Evolutionary conservation across 92 coral and sea anemone species (phyloP).

Genomic region (Desmophyllum pertusum): DNA sequence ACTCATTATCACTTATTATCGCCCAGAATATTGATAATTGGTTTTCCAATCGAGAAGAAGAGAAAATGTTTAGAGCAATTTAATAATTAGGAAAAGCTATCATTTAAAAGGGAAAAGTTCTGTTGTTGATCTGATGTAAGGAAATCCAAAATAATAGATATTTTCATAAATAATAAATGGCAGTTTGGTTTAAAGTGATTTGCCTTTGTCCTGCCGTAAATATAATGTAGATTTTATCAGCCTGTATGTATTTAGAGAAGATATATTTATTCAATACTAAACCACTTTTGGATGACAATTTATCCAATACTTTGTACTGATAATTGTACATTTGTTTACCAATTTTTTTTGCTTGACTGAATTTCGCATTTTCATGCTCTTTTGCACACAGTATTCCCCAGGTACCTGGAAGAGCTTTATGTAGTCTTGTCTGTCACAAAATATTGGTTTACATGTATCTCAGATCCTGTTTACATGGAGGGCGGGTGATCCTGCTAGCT

Average conservation of each 20-base stretch:
- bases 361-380: neutral
- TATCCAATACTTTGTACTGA: neutral
- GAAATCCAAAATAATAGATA: constrained; percentile 1
- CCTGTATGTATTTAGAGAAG: neutral
- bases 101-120: neutral
- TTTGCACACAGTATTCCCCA: neutral
- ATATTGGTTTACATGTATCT: too few relatives aligned
- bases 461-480: too few relatives aligned
- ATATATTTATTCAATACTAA: neutral
- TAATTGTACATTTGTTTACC: neutral
- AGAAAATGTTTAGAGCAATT: neutral
- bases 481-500: too few relatives aligned
- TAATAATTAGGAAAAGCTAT: neutral
- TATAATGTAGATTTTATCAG: neutral
- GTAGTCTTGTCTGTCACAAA: neutral
- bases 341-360: constrained; percentile 11
- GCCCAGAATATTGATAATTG: neutral
- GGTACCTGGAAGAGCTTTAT: neutral
- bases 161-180: constrained; percentile 45
- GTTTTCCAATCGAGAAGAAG: neutral
- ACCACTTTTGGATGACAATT: neutral
- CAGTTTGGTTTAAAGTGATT: constrained; percentile 1
- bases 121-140: constrained; percentile 28
- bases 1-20: constrained; percentile 31
- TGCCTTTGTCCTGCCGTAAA: constrained; percentile 10